Conservation (phyloP, 2,888 invertebrate species). For the Kuschelorhynchus macadamiae region DNA sequence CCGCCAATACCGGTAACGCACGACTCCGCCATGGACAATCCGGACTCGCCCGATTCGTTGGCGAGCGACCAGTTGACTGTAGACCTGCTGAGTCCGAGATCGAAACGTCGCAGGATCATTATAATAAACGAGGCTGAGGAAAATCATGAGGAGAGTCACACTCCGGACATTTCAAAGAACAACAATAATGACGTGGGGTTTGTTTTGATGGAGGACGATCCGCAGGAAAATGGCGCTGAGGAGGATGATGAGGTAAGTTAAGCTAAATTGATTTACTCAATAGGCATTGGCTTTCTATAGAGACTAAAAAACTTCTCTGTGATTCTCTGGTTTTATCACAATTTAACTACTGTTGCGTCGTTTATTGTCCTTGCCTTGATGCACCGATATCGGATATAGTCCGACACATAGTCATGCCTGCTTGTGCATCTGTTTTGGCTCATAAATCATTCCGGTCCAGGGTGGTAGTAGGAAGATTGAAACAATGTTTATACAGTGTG, state of each 20-base stretch:
- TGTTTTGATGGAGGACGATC: constrained; percentile 67
- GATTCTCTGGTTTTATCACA: no score
- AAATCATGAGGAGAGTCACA: constrained; percentile 45
- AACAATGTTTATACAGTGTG: no score
- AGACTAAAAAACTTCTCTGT: no score
- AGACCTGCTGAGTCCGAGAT: constrained; percentile 64
- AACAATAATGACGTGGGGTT: constrained; percentile 70
- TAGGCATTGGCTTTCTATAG: no score
- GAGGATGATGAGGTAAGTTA: constrained; percentile 66
- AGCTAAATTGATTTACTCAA: no score
- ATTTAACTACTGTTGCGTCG: no score
- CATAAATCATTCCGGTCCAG: no score
- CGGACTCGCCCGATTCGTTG: constrained; percentile 68
- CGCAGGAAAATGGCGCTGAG: constrained; percentile 61
- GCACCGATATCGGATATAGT: no score
- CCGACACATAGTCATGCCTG: no score
- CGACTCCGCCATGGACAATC: constrained; percentile 45
- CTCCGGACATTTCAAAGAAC: constrained; percentile 55
- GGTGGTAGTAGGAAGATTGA: no score
- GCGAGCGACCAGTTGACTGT: constrained; percentile 67
- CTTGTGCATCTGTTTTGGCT: no score
- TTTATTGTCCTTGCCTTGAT: no score
- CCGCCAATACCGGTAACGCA: not conserved
- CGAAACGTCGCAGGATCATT: constrained; percentile 63
- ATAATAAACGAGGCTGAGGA: constrained; percentile 57